Percentiles rank a stretch among this genome's conserved stretches.
Evolutionary conservation across 1,140 invertebrate genomes (phyloP).

Genomic region (Eumaeus atala): DNA sequence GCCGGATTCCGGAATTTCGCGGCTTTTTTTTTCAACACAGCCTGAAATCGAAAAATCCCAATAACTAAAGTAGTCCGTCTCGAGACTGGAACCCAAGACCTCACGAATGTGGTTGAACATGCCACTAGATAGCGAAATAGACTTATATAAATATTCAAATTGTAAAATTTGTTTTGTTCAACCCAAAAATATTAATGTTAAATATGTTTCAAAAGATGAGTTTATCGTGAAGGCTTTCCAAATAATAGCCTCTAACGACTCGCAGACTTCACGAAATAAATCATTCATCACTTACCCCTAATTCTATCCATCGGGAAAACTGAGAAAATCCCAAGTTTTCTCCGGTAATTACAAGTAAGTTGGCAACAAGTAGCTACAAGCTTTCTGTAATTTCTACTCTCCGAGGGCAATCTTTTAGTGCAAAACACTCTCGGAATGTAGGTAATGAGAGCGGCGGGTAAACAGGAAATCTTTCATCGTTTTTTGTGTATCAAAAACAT

Average conservation of each 20-base stretch:
- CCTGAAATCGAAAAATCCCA: too few relatives aligned
- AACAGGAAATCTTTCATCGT: slow-evolving; percentile 17
- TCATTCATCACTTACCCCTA: slow-evolving; percentile 43
- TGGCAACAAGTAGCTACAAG: slow-evolving; percentile 38
- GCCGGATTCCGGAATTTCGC: too few relatives aligned
- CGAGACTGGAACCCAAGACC: too few relatives aligned
- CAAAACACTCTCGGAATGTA: slow-evolving; percentile 10
- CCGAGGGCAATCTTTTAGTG: slow-evolving; percentile 22
- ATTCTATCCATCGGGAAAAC: slow-evolving; percentile 39
- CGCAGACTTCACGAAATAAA: slow-evolving; percentile 35
- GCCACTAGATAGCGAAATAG: too few relatives aligned
- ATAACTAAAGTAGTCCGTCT: too few relatives aligned
- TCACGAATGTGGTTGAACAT: too few relatives aligned
- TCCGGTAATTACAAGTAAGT: slow-evolving; percentile 46
- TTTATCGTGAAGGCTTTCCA: slow-evolving; percentile 11
- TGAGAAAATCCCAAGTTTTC: slow-evolving; percentile 36
- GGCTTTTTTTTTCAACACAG: too few relatives aligned
- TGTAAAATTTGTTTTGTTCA: too few relatives aligned
- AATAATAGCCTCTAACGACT: slow-evolving; percentile 18
- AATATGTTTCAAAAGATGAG: slow-evolving; percentile 4
- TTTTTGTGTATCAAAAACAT: too few relatives aligned
- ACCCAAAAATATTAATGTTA: slow-evolving; percentile 5
- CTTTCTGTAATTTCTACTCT: slow-evolving; percentile 19
- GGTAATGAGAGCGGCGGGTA: slow-evolving; percentile 11
- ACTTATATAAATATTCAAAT: too few relatives aligned